These are phyloP conservation scores for Xestoiulus laeticollis DNA, from an alignment of 2,888 invertebrate species.

Conservation along the genomic window DNA sequence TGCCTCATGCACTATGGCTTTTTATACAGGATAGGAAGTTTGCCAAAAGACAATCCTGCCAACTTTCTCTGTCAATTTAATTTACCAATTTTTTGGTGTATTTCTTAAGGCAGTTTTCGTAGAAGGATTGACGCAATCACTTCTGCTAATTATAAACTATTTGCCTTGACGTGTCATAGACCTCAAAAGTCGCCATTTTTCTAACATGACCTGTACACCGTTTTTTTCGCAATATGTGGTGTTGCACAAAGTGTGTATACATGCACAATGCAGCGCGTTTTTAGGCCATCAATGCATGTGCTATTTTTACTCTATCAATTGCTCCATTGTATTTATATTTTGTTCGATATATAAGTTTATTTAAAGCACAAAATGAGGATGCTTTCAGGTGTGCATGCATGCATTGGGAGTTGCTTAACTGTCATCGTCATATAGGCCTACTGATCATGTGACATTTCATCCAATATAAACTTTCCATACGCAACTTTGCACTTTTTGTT, in stretches of 20 bases:
- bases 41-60: not conserved
- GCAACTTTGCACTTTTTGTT: not conserved
- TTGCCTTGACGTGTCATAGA: not conserved
- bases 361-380: not conserved
- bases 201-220: not conserved
- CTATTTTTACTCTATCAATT: not conserved
- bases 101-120: not conserved
- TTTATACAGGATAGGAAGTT: not conserved
- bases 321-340: conserved; percentile 9
- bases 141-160: not conserved
- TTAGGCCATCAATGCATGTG: conserved; percentile 9
- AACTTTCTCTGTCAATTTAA: not conserved
- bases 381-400: not conserved
- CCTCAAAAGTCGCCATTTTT: not conserved
- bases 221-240: not conserved
- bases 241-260: not conserved
- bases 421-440: not conserved
- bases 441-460: not conserved
- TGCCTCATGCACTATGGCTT: not conserved
- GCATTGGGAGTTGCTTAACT: not conserved
- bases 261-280: not conserved
- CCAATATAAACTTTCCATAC: not conserved
- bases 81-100: not conserved
- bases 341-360: not conserved
- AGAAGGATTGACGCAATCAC: not conserved